phyloP scores from a whole-genome alignment of 2,113 vertebrate genomes.

The Corythoichthys haematopterus region DNA sequence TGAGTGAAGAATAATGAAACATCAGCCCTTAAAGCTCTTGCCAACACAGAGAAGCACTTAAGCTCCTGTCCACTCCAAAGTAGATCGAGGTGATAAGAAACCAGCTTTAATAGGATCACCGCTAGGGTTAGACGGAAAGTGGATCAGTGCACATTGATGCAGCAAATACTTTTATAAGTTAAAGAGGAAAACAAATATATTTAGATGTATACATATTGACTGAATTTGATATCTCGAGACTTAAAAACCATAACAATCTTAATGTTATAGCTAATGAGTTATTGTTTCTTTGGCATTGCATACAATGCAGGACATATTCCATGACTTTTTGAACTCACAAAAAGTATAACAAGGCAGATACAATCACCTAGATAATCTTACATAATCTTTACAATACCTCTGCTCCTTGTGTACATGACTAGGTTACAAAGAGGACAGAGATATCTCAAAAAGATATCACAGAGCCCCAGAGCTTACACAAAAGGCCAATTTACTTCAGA shows the following conservation, averaged over 20 bases:
- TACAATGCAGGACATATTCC: neutral
- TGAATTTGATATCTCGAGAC: too few relatives aligned
- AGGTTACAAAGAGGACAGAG: too few relatives aligned
- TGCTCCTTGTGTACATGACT: too few relatives aligned
- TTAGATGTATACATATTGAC: too few relatives aligned
- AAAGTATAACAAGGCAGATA: neutral
- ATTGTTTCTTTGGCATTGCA: neutral
- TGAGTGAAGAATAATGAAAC: slow-evolving; percentile 37
- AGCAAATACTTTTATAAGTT: slow-evolving; percentile 13
- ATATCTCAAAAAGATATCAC: too few relatives aligned
- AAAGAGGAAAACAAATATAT: slow-evolving; percentile 1
- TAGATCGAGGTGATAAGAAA: slow-evolving; percentile 52
- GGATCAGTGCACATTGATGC: slow-evolving; percentile 22
- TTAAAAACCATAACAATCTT: too few relatives aligned
- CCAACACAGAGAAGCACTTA: slow-evolving; percentile 36
- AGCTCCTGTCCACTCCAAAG: slow-evolving; percentile 35
- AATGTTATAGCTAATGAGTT: neutral
- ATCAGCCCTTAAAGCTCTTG: slow-evolving; percentile 24
- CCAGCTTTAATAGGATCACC: slow-evolving; percentile 54
- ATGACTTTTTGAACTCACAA: neutral
- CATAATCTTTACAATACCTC: too few relatives aligned
- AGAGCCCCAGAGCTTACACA: too few relatives aligned
- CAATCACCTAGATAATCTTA: too few relatives aligned
- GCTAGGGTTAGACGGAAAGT: slow-evolving; percentile 38
- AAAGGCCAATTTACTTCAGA: too few relatives aligned